Evolutionary conservation across 2,797 vertebrate genomes (phyloP).

Genomic region (Eospalax fontanierii): DNA sequence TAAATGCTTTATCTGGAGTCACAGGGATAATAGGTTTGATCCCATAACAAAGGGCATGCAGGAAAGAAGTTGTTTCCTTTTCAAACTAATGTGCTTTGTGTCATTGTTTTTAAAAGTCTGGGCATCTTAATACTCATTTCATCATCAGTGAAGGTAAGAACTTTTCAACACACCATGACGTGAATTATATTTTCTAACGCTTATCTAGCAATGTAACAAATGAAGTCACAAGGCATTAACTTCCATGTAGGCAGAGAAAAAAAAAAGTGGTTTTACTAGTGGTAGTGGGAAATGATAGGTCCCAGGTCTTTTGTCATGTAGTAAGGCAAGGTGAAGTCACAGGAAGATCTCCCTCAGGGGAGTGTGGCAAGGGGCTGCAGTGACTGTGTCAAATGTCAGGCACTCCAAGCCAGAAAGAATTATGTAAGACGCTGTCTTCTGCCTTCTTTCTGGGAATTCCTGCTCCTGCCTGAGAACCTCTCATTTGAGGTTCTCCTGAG

Average conservation of each 20-base stretch:
- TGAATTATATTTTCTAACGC: conserved; percentile 39
- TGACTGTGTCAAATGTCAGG: not conserved
- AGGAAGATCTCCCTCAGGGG: not conserved
- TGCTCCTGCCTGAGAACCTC: conserved; percentile 52
- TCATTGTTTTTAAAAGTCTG: conserved; percentile 7
- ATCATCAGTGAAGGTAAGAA: not conserved
- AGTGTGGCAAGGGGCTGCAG: not conserved
- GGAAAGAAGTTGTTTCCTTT: conserved; percentile 31
- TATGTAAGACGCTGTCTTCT: not conserved
- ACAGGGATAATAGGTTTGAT: conserved; percentile 23
- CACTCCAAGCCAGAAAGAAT: conserved; percentile 52
- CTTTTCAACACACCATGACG: not conserved
- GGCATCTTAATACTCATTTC: not conserved
- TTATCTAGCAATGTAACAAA: not conserved
- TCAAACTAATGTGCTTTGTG: not conserved
- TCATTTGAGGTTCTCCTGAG: conserved; percentile 74
- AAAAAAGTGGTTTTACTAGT: not conserved
- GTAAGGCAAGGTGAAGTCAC: not conserved
- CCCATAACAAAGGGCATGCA: not conserved
- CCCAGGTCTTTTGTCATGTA: not conserved
- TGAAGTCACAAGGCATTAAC: not conserved
- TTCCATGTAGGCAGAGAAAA: not conserved
- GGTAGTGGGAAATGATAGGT: not conserved
- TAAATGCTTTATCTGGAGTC: not conserved
- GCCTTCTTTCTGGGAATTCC: conserved; percentile 66